Conservation (phyloP, 2,113 vertebrate species). For the Notothenia coriiceps region DNA sequence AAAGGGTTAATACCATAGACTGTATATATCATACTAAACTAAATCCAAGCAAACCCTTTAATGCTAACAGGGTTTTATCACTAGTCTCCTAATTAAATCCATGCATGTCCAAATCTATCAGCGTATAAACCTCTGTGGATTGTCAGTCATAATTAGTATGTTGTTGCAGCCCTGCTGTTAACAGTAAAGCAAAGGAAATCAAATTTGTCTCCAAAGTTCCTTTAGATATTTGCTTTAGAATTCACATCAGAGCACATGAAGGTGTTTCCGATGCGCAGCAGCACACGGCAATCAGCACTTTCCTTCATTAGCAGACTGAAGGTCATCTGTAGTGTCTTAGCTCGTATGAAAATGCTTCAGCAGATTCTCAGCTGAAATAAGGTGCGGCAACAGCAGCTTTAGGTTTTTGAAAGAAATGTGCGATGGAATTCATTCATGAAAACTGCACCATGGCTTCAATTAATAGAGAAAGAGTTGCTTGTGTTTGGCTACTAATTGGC, state of each 20-base stretch:
- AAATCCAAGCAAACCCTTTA: constrained; percentile 14
- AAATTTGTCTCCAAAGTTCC: constrained; percentile 51
- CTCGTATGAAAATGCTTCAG: constrained; percentile 4
- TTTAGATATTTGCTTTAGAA: constrained; percentile 60
- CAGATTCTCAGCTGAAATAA: constrained; percentile 9
- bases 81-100: constrained; percentile 14
- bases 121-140: constrained; percentile 34
- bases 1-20: neutral
- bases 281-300: constrained; percentile 59
- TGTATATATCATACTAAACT: neutral
- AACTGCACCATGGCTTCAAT: neutral
- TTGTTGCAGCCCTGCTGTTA: constrained; percentile 30
- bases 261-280: constrained; percentile 58
- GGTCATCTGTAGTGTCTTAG: constrained; percentile 47
- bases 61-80: constrained; percentile 20
- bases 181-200: constrained; percentile 62
- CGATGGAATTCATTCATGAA: neutral
- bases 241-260: constrained; percentile 57
- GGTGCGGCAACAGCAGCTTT: constrained; percentile 22
- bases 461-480: neutral
- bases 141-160: constrained; percentile 65
- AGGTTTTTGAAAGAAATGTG: neutral
- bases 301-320: constrained; percentile 58
- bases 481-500: neutral
- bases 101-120: neutral